phyloP scores from a whole-genome alignment of 2,113 vertebrate genomes.

The Chaetodon trifascialis region DNA sequence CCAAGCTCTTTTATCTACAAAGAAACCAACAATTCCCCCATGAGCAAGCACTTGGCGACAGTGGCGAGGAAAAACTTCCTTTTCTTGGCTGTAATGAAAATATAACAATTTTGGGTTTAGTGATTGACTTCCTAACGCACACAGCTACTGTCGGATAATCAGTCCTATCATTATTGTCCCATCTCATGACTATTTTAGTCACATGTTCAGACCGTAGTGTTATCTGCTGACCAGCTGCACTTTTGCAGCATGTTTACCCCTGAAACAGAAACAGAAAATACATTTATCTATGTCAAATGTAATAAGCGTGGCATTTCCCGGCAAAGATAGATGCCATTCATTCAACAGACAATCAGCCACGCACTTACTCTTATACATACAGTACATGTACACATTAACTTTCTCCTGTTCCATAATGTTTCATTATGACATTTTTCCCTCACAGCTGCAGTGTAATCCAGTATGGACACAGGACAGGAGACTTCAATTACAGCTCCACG shows the following conservation, averaged over 20 bases:
- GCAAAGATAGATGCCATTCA: background rate
- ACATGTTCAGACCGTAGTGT: background rate
- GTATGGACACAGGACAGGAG: constrained; percentile 21
- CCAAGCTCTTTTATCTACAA: too few species aligned
- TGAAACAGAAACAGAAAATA: background rate
- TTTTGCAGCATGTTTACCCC: background rate
- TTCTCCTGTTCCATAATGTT: background rate
- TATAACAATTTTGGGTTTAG: background rate
- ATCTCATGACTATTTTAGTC: background rate
- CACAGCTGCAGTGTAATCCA: constrained; percentile 29
- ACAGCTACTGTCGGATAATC: background rate
- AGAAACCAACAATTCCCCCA: too few species aligned
- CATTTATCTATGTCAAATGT: background rate
- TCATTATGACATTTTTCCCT: background rate
- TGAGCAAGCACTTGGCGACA: too few species aligned
- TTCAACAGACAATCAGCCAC: constrained; percentile 16
- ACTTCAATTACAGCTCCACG: constrained; percentile 24
- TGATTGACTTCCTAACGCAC: background rate
- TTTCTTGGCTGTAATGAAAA: background rate
- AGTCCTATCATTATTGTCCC: background rate
- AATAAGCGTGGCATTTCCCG: background rate
- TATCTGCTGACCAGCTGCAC: background rate
- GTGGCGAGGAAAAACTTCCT: too few species aligned
- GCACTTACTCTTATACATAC: constrained; percentile 4
- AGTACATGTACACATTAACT: constrained; percentile 13